These are phyloP conservation scores for human (Homo sapiens) DNA, from an alignment of 2,113 vertebrate species.

Conservation along the genomic window GRCh38 chr1:162959001-162959500, in stretches of 20 bases:
- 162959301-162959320: neutral
- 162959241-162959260: neutral
- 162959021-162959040: neutral
- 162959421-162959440: neutral
- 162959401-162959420: neutral
- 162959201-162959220: neutral
- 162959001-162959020: neutral
- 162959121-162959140: neutral
- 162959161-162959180: neutral
- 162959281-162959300: neutral
- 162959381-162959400: neutral
- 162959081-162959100: neutral
- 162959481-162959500: neutral
- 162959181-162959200: neutral
- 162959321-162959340: neutral
- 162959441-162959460: neutral
- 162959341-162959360: neutral
- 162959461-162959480: neutral
- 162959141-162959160: neutral
- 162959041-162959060: neutral
- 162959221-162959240: neutral
- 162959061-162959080: neutral
- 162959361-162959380: neutral
- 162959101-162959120: neutral
- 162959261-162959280: neutral